Evolutionary conservation across 2,113 vertebrate species (phyloP), one percentile per base, ranked within the genome.

Genomic region (Bambusicola thoracicus): DNA sequence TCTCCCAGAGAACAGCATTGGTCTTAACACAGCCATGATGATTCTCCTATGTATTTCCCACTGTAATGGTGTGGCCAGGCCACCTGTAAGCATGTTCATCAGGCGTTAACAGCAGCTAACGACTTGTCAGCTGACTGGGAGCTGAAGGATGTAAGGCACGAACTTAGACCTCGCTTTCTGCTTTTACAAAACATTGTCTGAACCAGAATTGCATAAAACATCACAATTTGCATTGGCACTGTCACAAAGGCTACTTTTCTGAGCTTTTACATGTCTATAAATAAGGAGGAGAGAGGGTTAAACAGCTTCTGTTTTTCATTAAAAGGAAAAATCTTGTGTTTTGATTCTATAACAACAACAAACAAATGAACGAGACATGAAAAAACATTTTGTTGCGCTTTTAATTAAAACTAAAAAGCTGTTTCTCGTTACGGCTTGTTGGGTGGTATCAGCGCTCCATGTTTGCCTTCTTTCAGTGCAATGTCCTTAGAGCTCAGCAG

Each of bases 291-390:
- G 83, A 84, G 85, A 84, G 96, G 84, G 93, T 98, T 96, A 94
- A 98, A 95, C 44, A 81, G 85, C 92, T 95, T 95, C 97, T 98
- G 98, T 56, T 97, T 98, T 97, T 97, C 97, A 98, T 98, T 98
- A 98, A 97, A 96, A 96, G 93, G 89, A 97, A 96, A 97, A 98
- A 96, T 97, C 96, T 80, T 83, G 69, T 97, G 97, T 98, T 98
- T 98, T 97, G 97, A 97, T 98, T 98, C 97, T 98, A 94, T 96
- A 97, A 98, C 97, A 97, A 97, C 96, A 98, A 97, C 97, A 97
- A 97, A 97, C 95, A 98, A 97, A 97, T 97, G 97, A 97, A 98
- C 96, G 95, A 98, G 96, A 97, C 97, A 97, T 97, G 97, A 97
- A 96, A 95, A 97, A 97, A 87, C 87, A 94, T 95, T 95, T 95